Evolutionary conservation across 1,140 invertebrate species (phyloP), one percentile per base, ranked within the genome.

Genomic region (Hyposmocoma kahamanoa): DNA sequence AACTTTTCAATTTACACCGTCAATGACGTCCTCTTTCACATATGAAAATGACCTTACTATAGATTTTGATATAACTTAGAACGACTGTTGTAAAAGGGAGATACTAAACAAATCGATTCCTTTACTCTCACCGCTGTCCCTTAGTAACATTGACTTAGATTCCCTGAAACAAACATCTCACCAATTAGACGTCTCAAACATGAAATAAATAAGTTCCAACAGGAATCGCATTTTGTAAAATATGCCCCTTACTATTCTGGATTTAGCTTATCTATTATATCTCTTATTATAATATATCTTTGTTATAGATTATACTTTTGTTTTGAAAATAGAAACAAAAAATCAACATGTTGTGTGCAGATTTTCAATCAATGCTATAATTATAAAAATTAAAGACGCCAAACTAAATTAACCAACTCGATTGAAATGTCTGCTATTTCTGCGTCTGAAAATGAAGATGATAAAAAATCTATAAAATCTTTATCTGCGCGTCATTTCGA

Each of bases 11-110:
- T 47, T 60, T 3, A 39, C 26, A 9, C 45, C 56, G 41, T 18
- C 15, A 47, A 22, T 11, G 13, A 39, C 17, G n/a, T 13, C 18
- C 13, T 13, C 11, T 11, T 2, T 42, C 11, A 15, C 13, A 11
- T 2, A 21, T 10, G 13, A 20, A 13, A 30, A 19, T 22, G 17
- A 13, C 15, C 19, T 34, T 11, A 5, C 13, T n/a, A 54, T 50
- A 24, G 19, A 56, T 22, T 50, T 50, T 39, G 42, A 53, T 47
- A 56, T 61, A n/a, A 61, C 44, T 13, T 1, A 10, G 17, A 54
- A 61, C 19, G 56, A 51, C 22, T 54, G 56, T 48, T 61, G 47
- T 54, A 56, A 56, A 19, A 48, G 48, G 13, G 45, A 57, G 1
- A 56, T 26, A 19, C 10, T 48, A 26, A 48, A 48, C 28, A 41